These are phyloP conservation scores for Dermatemys mawii DNA, from an alignment of 2,113 vertebrate species.

Conservation along the genomic window DNA sequence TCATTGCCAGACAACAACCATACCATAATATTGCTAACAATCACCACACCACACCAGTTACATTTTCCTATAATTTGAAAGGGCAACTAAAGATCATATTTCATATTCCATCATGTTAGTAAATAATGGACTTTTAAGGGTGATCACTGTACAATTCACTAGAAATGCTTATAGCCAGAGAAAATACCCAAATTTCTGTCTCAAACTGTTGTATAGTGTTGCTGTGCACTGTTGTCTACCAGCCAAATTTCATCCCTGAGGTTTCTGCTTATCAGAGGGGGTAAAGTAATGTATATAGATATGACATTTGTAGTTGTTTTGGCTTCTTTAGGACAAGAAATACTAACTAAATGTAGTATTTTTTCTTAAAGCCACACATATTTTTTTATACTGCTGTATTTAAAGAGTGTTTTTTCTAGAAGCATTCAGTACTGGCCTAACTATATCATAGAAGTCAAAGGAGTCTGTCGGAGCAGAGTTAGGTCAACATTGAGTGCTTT, in stretches of 20 bases:
- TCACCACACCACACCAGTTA: not conserved
- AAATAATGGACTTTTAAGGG: not conserved
- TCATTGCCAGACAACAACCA: not conserved
- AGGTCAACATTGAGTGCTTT: not conserved
- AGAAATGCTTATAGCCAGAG: not conserved
- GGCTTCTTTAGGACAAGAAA: not conserved
- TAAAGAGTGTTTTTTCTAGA: not conserved
- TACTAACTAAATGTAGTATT: not conserved
- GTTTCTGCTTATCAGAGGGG: not conserved
- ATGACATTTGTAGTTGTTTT: not conserved
- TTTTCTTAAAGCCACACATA: not conserved
- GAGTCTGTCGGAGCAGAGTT: not conserved
- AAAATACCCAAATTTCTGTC: not conserved
- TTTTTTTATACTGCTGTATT: not conserved
- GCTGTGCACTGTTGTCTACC: not conserved
- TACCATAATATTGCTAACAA: not conserved
- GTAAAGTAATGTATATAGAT: not conserved
- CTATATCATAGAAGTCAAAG: not conserved
- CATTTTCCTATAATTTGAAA: rapidly evolving
- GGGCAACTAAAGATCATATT: not conserved
- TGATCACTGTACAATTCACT: not conserved
- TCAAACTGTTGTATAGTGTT: not conserved
- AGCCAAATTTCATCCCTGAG: not conserved
- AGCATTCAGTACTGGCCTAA: not conserved
- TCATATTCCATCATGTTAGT: not conserved